phyloP scores from a whole-genome alignment of 1,140 invertebrate genomes.

The Coptotermes formosanus region DNA sequence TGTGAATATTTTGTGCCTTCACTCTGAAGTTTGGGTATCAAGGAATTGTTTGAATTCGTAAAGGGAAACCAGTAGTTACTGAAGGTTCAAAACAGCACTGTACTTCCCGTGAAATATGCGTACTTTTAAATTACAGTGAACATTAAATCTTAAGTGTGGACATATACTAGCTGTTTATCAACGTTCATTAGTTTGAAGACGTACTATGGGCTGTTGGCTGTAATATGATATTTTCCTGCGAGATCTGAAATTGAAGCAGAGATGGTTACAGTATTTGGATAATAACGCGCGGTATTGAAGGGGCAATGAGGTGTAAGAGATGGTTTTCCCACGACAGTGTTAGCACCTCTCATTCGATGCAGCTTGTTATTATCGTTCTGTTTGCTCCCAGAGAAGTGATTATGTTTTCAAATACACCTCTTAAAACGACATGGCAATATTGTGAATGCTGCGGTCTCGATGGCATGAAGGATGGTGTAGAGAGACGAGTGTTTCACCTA shows the following conservation, averaged over 20 bases:
- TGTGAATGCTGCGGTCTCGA: background rate
- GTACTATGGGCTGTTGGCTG: background rate
- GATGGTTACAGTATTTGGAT: background rate
- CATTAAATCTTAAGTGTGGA: too few species aligned
- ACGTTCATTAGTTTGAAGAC: background rate
- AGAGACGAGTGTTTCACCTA: too few species aligned
- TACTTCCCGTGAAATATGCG: too few species aligned
- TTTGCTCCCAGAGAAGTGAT: background rate
- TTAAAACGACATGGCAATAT: background rate
- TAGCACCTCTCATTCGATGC: background rate
- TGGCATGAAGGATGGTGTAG: too few species aligned
- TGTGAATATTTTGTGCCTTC: too few species aligned
- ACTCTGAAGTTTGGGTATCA: too few species aligned
- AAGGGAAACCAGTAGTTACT: too few species aligned
- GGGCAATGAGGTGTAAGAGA: background rate
- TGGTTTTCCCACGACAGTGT: background rate
- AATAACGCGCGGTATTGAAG: background rate
- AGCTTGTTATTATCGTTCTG: too few species aligned
- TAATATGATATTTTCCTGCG: background rate
- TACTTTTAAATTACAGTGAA: too few species aligned
- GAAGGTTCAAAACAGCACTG: too few species aligned
- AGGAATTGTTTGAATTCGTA: too few species aligned
- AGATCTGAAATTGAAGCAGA: background rate
- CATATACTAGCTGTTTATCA: background rate
- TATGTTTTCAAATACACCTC: background rate